Evolutionary conservation across 2,888 invertebrate genomes (phyloP).

Genomic region (Eurytoma adleriae): DNA sequence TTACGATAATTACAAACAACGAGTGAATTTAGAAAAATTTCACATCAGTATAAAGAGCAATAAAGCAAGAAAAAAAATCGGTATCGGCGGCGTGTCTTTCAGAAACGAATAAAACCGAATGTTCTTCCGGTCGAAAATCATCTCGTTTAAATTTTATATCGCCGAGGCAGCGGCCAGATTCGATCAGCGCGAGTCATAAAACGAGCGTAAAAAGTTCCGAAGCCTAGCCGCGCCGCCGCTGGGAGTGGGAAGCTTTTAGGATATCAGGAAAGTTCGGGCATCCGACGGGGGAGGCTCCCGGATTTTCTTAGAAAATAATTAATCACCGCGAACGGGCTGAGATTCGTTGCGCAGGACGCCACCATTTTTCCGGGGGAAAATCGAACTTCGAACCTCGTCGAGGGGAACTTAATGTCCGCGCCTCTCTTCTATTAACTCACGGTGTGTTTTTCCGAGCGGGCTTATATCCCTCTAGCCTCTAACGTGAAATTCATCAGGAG

Average conservation of each 20-base stretch:
- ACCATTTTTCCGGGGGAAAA: conserved; percentile 41
- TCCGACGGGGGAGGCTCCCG: neutral
- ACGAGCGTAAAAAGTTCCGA: conserved; percentile 35
- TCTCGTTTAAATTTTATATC: conserved; percentile 29
- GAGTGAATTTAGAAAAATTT: too few species aligned
- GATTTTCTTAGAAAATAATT: conserved; percentile 47
- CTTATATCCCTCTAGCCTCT: conserved; percentile 4
- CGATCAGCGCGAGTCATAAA: conserved; percentile 42
- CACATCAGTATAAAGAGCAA: neutral
- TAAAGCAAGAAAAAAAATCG: neutral
- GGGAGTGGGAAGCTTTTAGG: conserved; percentile 41
- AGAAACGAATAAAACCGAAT: conserved; percentile 3
- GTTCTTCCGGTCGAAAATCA: conserved; percentile 11
- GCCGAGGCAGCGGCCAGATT: conserved; percentile 13
- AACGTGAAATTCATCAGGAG: neutral
- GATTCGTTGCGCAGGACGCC: conserved; percentile 5
- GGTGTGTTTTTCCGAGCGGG: neutral
- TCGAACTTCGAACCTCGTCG: conserved; percentile 12
- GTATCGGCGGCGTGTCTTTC: too few species aligned
- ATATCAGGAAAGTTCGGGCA: conserved; percentile 47
- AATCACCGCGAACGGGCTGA: conserved; percentile 37
- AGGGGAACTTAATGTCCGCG: conserved; percentile 4
- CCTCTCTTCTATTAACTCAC: conserved; percentile 18
- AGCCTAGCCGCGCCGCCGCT: neutral
- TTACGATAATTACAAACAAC: too few species aligned